Conservation (phyloP, 2,113 vertebrate species). For the Poeciliopsis prolifica region DNA sequence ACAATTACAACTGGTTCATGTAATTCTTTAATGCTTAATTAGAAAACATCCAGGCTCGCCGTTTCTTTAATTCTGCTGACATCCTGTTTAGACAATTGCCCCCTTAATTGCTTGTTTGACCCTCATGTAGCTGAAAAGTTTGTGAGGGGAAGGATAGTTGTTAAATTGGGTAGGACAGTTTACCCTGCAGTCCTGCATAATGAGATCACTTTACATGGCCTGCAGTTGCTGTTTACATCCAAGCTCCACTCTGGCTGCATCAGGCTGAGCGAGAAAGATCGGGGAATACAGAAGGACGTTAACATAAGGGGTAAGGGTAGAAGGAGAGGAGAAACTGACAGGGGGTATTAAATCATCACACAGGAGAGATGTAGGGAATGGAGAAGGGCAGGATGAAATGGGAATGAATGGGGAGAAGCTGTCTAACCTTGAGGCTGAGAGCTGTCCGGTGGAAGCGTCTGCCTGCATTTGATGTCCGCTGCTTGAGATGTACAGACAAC, state of each 20-base stretch:
- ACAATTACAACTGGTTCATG: slow-evolving; percentile 46
- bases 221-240: slow-evolving; percentile 59
- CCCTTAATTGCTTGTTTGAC: slow-evolving; percentile 77
- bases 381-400: slow-evolving; percentile 23
- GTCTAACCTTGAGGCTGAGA: slow-evolving; percentile 58
- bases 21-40: slow-evolving; percentile 60
- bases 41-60: slow-evolving; percentile 50
- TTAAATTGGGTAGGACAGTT: slow-evolving; percentile 71
- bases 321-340: slow-evolving; percentile 16
- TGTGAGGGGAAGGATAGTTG: slow-evolving; percentile 42
- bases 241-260: slow-evolving; percentile 63
- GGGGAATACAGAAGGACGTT: slow-evolving; percentile 1
- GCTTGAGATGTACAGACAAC: slow-evolving; percentile 48
- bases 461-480: slow-evolving; percentile 38
- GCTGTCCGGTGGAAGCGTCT: slow-evolving; percentile 46
- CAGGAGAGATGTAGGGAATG: slow-evolving; percentile 36
- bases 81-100: slow-evolving; percentile 65
- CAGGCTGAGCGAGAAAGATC: slow-evolving; percentile 27
- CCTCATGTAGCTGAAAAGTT: slow-evolving; percentile 49
- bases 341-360: slow-evolving; percentile 61
- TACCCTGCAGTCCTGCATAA: slow-evolving; percentile 69
- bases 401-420: slow-evolving; percentile 35
- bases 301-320: slow-evolving; percentile 4
- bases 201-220: slow-evolving; percentile 69
- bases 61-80: slow-evolving; percentile 48